phyloP scores from a whole-genome alignment of 2,888 invertebrate species.

The Liposcelis brunnea region DNA sequence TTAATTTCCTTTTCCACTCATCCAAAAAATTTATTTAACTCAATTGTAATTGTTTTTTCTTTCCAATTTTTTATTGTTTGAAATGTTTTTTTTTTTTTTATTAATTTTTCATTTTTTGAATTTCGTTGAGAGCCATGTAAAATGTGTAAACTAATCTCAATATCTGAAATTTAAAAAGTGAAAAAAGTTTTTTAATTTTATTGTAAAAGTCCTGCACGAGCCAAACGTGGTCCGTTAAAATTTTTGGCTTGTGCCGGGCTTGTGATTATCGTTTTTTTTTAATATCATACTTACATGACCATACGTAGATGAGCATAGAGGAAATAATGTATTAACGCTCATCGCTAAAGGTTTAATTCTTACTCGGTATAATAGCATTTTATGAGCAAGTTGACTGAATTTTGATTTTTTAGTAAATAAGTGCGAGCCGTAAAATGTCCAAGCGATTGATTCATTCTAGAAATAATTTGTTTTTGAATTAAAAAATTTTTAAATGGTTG shows the following conservation, averaged over 20 bases:
- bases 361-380: background rate
- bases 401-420: too few relatives aligned
- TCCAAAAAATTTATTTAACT: too few relatives aligned
- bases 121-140: slow-evolving; percentile 5
- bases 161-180: slow-evolving; percentile 1
- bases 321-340: background rate
- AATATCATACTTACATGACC: background rate
- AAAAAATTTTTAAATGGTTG: too few relatives aligned
- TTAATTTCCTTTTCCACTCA: too few relatives aligned
- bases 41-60: too few relatives aligned
- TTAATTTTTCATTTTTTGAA: slow-evolving; percentile 5
- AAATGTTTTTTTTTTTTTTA: background rate
- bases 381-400: too few relatives aligned
- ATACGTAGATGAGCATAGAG: background rate
- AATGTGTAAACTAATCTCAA: background rate
- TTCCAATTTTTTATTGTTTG: too few relatives aligned
- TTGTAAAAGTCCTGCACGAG: background rate
- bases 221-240: too few relatives aligned
- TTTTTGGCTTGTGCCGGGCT: too few relatives aligned
- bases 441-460: too few relatives aligned
- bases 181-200: background rate
- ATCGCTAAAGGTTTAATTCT: background rate
- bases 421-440: too few relatives aligned
- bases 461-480: too few relatives aligned
- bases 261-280: background rate